Conservation (phyloP, 1,140 invertebrate genomes). For the Cydia amplana region DNA sequence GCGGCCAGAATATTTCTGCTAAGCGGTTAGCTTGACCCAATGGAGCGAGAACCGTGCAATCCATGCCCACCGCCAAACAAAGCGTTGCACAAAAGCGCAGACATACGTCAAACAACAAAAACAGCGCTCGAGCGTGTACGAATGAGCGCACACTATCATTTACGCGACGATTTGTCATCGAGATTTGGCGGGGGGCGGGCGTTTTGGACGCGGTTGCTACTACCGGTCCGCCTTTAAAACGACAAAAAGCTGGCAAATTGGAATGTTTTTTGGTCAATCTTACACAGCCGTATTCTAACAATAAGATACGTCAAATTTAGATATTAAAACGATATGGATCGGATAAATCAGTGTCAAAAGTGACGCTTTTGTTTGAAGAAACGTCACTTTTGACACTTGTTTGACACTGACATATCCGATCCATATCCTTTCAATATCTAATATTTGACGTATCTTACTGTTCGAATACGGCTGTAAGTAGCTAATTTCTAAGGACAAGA, state of each 20-base stretch:
- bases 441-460: too few species aligned
- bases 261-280: background rate
- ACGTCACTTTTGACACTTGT: too few species aligned
- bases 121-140: slow-evolving; percentile 58
- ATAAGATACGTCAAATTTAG: too few species aligned
- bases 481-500: background rate
- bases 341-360: too few species aligned
- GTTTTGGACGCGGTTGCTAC: slow-evolving; percentile 48
- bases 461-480: too few species aligned
- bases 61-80: slow-evolving; percentile 48
- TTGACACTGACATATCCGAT: too few species aligned
- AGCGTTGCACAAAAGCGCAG: slow-evolving; percentile 52
- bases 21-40: slow-evolving; percentile 34
- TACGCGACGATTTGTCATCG: slow-evolving; percentile 76
- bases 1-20: background rate
- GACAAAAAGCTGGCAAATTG: slow-evolving; percentile 5
- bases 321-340: too few species aligned
- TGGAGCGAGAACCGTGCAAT: slow-evolving; percentile 54
- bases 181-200: slow-evolving; percentile 56
- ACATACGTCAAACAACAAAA: slow-evolving; percentile 76
- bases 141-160: slow-evolving; percentile 72
- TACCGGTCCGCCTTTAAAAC: slow-evolving; percentile 34
- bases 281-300: too few species aligned
- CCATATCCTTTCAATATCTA: too few species aligned
- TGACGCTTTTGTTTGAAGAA: too few species aligned